A percentile compares a stretch with the other conserved stretches of the same genome.
phyloP scores from a whole-genome alignment of 2,888 invertebrate genomes.

The Pyrocoelia pectoralis region DNA sequence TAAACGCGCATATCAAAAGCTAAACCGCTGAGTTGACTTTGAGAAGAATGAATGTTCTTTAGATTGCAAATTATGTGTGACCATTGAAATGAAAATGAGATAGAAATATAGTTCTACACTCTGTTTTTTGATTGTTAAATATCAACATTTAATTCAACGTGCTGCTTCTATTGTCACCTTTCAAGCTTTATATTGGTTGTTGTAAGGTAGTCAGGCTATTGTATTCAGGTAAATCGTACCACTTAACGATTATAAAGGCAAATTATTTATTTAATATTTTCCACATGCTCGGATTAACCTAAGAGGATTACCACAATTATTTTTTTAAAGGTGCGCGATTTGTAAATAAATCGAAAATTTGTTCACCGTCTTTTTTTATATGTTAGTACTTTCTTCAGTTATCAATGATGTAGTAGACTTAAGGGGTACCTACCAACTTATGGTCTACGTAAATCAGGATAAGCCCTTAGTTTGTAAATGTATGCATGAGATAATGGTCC shows the following conservation, averaged over 20 bases:
- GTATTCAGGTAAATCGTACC: conserved; percentile 24
- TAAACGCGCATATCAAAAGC: conserved; percentile 40
- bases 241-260: conserved; percentile 28
- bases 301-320: conserved; percentile 19
- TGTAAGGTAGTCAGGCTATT: conserved; percentile 38
- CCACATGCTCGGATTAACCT: conserved; percentile 9
- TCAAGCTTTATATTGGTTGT: conserved; percentile 37
- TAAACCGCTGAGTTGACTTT: conserved; percentile 33
- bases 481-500: conserved; percentile 49
- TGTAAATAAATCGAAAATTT: not conserved
- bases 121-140: conserved; percentile 37
- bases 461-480: conserved; percentile 46
- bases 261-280: conserved; percentile 33
- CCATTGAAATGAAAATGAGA: conserved; percentile 37
- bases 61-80: conserved; percentile 49
- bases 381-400: too few species aligned
- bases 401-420: too few species aligned
- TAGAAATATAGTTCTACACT: conserved; percentile 33
- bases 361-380: not conserved
- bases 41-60: conserved; percentile 42
- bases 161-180: conserved; percentile 38
- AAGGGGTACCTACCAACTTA: conserved; percentile 33
- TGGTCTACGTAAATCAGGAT: conserved; percentile 51
- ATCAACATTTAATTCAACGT: conserved; percentile 33
- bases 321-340: not conserved